Evolutionary conservation across 2,113 vertebrate genomes (phyloP), one percentile per base, ranked within the genome.

Genomic region (Strix aluco): DNA sequence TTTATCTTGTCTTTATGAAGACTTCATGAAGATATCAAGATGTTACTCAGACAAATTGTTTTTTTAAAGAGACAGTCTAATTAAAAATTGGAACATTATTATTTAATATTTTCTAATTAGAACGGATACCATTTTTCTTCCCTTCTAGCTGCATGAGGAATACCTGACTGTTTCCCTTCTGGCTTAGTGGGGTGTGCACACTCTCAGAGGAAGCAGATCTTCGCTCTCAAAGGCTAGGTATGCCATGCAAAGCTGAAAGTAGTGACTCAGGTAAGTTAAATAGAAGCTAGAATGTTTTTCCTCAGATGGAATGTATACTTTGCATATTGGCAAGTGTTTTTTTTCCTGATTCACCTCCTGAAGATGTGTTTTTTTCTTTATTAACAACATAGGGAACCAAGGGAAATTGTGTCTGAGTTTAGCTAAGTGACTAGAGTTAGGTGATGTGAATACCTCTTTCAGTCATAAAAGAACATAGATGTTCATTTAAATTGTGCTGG

Each of bases 11-110:
- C 14, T 1, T 85, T 91, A 66, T 32, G 38, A 85, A 63, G 61
- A 72, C 72, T 67, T 49, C 21, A 16, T 71, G 49, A 79, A 81
- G 61, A 79, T 79, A 90, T 49, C 75, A 96, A 79, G 70, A 85
- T 2, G 3, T 72, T 94, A 49, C 34, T 91, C 54, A 92, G 70
- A 91, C 88, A 93, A 95, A 86, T 79, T 75, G 40, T 57, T 58
- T 82, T 94, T 95, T 78, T 47, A 18, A 81, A 70, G 57, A 92
- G 61, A 87, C 62, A 49, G 25, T 30, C 62, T 90, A 92, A 95
- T 94, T 97, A 93, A 93, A 92, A 92, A 92, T 73, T 51, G 74
- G 55, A 90, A 36, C 57, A 81, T 96, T 93, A 84, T 90, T 96
- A 81, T 94, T 96, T 96, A 49, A 90, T 95, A 78, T 9, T 34